Evolutionary conservation across 23 tunicate species (phyloP).

Genomic region (Halocynthia roretzi): DNA sequence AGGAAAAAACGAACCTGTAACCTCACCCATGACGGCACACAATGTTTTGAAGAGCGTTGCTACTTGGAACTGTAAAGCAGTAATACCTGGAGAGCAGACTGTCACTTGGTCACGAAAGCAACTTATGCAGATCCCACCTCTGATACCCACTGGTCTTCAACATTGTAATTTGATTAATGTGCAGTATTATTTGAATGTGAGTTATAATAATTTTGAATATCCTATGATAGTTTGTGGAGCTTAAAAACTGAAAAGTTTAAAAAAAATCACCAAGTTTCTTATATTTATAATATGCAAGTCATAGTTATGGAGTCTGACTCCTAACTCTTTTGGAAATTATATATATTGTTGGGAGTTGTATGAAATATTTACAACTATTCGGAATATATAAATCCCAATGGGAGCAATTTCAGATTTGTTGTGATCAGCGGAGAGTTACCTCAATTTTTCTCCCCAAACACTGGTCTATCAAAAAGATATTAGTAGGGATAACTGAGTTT

Average conservation of each 20-base stretch:
- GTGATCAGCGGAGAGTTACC: no score
- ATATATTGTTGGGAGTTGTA: background rate
- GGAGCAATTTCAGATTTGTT: no score
- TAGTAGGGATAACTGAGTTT: no score
- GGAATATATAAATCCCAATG: no score
- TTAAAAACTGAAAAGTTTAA: background rate
- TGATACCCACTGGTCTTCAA: conserved; percentile 18
- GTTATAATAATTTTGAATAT: background rate
- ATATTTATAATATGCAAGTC: background rate
- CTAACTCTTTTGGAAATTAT: no score
- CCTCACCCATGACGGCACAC: conserved; percentile 3
- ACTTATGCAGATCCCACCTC: conserved; percentile 20
- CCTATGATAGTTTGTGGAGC: background rate
- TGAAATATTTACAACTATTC: background rate
- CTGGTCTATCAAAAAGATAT: no score
- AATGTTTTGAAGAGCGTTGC: conserved; percentile 7
- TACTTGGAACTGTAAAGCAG: background rate
- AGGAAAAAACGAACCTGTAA: conserved; percentile 4
- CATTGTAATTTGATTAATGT: conserved; percentile 12
- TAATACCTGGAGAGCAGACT: background rate
- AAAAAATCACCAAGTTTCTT: no score
- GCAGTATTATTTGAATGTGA: conserved; percentile 18
- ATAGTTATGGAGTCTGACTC: no score
- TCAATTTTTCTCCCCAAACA: no score
- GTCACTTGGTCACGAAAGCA: conserved; percentile 21